Evolutionary conservation across 2,113 vertebrate genomes (phyloP).

Genomic region (Haemorhous mexicanus): DNA sequence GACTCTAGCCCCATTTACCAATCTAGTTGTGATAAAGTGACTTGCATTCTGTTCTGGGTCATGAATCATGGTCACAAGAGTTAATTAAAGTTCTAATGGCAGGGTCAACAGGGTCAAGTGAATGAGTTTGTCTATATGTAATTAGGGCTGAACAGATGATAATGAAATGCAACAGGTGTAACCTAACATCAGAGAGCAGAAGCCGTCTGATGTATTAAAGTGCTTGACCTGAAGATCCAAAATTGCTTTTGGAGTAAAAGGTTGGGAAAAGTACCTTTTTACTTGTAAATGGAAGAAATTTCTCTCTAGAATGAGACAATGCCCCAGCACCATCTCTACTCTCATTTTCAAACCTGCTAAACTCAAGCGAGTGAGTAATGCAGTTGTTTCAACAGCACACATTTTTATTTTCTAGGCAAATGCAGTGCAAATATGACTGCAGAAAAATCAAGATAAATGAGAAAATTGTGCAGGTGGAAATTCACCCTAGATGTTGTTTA

Average conservation of each 20-base stretch:
- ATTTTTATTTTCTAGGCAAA: background rate
- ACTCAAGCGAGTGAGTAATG: background rate
- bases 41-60: slow-evolving; percentile 28
- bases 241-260: background rate
- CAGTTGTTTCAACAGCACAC: background rate
- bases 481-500: background rate
- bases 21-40: background rate
- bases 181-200: background rate
- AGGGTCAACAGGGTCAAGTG: slow-evolving; percentile 42
- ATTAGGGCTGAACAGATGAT: slow-evolving; percentile 1
- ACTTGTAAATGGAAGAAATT: background rate
- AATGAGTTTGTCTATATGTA: slow-evolving; percentile 18
- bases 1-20: background rate
- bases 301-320: background rate
- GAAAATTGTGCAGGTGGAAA: background rate
- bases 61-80: slow-evolving; percentile 1
- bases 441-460: slow-evolving; percentile 1
- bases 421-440: background rate
- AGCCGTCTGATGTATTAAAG: background rate
- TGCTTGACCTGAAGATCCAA: background rate
- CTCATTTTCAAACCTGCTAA: background rate
- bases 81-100: slow-evolving; percentile 46
- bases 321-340: background rate
- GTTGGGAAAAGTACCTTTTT: background rate
- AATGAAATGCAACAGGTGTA: slow-evolving; percentile 40